Percentiles rank a stretch among this genome's conserved stretches.
Conservation (phyloP, 2,113 vertebrate species). For the Antigone vipio region DNA sequence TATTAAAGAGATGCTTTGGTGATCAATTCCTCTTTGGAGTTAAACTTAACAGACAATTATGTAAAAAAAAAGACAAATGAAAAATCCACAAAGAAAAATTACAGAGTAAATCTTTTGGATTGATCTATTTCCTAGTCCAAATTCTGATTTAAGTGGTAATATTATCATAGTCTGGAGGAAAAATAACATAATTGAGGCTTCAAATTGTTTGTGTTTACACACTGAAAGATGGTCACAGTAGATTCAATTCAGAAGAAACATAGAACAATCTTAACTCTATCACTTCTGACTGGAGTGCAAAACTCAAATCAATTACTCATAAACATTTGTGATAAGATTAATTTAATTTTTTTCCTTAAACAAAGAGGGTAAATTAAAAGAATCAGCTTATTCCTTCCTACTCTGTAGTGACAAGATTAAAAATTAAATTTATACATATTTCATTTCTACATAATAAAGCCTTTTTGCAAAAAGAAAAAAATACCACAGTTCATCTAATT, state of each 20-base stretch:
- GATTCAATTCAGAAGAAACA: background rate
- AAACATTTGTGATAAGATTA: conserved; percentile 79
- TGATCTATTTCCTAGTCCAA: background rate
- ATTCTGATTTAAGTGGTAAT: background rate
- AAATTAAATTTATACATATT: conserved; percentile 88
- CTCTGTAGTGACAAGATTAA: conserved; percentile 84
- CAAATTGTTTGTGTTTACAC: background rate
- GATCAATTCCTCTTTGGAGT: background rate
- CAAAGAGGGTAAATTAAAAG: conserved; percentile 82
- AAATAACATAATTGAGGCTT: background rate
- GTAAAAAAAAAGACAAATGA: background rate
- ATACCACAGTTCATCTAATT: conserved; percentile 85
- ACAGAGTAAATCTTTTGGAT: background rate
- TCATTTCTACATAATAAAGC: conserved; percentile 85
- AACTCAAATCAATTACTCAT: conserved; percentile 78
- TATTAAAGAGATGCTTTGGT: background rate
- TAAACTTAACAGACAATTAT: background rate
- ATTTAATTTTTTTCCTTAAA: conserved; percentile 78
- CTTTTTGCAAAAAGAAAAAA: conserved; percentile 80
- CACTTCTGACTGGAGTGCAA: conserved; percentile 54
- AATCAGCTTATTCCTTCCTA: conserved; percentile 78
- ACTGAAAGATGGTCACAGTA: background rate
- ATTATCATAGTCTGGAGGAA: background rate
- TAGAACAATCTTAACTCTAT: conserved; percentile 50
- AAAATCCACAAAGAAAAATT: background rate